These are phyloP conservation scores for Serinus canaria DNA, from an alignment of 2,113 vertebrate genomes.

Conservation along the genomic window DNA sequence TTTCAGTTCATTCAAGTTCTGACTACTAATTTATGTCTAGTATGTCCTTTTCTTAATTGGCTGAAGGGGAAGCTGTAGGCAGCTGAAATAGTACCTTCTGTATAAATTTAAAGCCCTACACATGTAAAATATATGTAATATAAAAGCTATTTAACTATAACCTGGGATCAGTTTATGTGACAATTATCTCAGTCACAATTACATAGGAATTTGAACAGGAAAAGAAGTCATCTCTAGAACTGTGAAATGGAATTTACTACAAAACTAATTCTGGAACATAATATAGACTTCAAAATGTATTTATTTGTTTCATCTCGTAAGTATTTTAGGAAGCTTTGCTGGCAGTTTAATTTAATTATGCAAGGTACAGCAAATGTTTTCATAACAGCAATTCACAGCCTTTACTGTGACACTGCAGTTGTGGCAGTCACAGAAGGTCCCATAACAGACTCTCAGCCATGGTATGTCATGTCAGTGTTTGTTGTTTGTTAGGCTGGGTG, in stretches of 20 bases:
- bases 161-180: neutral
- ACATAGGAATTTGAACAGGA: neutral
- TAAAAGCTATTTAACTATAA: neutral
- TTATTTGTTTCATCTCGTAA: slow-evolving; percentile 67
- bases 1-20: neutral
- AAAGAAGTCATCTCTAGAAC: neutral
- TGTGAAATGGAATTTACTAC: neutral
- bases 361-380: slow-evolving; percentile 81
- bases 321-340: slow-evolving; percentile 74
- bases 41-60: neutral
- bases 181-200: neutral
- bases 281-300: slow-evolving; percentile 50
- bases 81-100: neutral
- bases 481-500: slow-evolving; percentile 59
- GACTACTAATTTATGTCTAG: neutral
- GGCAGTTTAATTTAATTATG: slow-evolving; percentile 80
- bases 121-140: neutral
- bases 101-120: neutral
- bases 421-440: slow-evolving; percentile 73
- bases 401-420: slow-evolving; percentile 72
- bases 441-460: slow-evolving; percentile 43
- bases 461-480: slow-evolving; percentile 64
- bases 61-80: neutral
- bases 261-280: neutral
- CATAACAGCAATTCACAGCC: slow-evolving; percentile 82